Evolutionary conservation across 2,113 vertebrate genomes (phyloP).

Genomic region (Thamnophis sirtalis): DNA sequence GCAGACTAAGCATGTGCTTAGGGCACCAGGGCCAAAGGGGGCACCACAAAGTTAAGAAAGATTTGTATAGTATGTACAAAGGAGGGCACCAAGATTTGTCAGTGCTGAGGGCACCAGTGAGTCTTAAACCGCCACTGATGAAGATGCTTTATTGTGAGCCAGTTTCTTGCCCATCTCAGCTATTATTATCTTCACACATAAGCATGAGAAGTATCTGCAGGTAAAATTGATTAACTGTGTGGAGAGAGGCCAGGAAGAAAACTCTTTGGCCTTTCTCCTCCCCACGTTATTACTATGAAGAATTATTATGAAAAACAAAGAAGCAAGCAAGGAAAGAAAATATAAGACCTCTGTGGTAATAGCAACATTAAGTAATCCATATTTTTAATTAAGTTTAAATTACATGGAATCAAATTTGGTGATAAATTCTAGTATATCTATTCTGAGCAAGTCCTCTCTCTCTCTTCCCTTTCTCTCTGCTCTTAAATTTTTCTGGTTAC

Average conservation of each 20-base stretch:
- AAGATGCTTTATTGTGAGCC: background rate
- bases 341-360: background rate
- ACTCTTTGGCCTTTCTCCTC: background rate
- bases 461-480: background rate
- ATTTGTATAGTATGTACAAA: no score
- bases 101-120: no score
- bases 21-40: no score
- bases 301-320: background rate
- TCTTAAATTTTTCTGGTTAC: background rate
- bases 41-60: no score
- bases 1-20: no score
- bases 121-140: no score
- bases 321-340: background rate
- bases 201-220: background rate
- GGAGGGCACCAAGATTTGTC: no score
- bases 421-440: background rate
- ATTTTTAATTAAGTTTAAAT: background rate
- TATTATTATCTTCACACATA: background rate
- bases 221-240: background rate
- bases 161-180: background rate
- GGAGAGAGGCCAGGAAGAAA: background rate
- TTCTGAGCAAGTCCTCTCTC: background rate
- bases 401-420: background rate
- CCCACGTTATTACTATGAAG: background rate
- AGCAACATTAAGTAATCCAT: background rate